Base-by-base conservation (phyloP, 2,113 vertebrate species). In the Xenus cinereus region DNA sequence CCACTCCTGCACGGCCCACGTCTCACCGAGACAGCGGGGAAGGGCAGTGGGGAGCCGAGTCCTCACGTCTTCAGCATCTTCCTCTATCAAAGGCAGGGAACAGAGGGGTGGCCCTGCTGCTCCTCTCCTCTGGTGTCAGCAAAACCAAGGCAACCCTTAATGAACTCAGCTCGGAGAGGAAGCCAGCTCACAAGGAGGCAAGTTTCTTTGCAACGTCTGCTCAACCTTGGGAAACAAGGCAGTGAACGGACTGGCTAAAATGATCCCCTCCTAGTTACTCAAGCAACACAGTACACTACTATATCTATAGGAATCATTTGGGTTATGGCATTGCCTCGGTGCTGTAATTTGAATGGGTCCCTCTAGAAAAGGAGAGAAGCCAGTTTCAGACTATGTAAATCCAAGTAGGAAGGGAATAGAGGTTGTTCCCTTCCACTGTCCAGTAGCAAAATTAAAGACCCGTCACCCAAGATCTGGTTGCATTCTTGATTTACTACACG, bases 1-100 rank as follows among this genome's bases (percentile, higher is more conserved):
- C 0, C 2, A 67, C 30, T 27, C 10, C n/a, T 0, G 2, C 53
- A 43, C 5, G 85, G 56, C 22, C 1, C 0, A 43, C 0, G 1
- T 26, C 7, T 64, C 83, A 7, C 1, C 71, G 48, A 57, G 18
- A 71, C 8, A 67, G 28, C 9, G 13, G 12, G 16, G 27, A 56
- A 60, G 7, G 9, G 19, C 11, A 41, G 6, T 4, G 26, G 78
- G 27, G 9, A 82, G 14, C 4, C 0, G 7, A 78, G 35, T 53
- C 24, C 57, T 79, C 15, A 5, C 11, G 24, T 20, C 41, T 57
- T 48, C 54, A 69, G 19, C 4, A 6, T 33, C 33, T 54, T 64
- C 9, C 33, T 76, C 39, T 60, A 30, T 8, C 14, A 84, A 73
- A 60, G n/a, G 17, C 45, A 81, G 17, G 22, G 6, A 90, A 64